Conservation (phyloP, 2,797 vertebrate genomes). For the Falco novaeseelandiae region DNA sequence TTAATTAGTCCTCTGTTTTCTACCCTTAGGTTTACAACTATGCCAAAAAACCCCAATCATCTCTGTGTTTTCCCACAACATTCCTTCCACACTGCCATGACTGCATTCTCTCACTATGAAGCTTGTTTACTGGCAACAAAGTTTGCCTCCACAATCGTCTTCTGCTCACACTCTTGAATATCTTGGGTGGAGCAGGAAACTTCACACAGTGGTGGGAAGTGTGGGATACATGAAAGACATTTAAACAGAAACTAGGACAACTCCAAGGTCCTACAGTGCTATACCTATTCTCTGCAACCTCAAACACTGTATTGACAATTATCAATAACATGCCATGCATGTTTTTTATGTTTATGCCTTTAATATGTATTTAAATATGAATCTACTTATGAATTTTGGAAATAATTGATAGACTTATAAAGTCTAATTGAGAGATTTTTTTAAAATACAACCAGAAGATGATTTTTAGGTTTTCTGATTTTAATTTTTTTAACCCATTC, state of each 20-base stretch:
- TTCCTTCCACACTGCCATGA: background rate
- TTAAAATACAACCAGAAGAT: background rate
- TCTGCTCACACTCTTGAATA: background rate
- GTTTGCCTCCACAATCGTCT: background rate
- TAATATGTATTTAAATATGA: background rate
- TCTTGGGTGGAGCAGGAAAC: background rate
- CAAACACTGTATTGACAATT: background rate
- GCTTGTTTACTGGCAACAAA: background rate
- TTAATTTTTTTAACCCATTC: background rate
- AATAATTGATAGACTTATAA: background rate
- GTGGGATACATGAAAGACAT: background rate
- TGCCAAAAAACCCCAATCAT: accelerated
- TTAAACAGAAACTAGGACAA: background rate
- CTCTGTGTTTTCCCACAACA: background rate
- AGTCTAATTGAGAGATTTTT: background rate
- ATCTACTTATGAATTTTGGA: background rate
- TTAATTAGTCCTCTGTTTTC: background rate
- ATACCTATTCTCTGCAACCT: background rate
- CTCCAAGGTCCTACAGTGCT: background rate
- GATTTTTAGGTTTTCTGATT: background rate
- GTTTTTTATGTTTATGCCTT: background rate
- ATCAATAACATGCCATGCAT: background rate
- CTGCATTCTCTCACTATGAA: background rate
- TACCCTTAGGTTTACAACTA: background rate
- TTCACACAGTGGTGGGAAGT: background rate